A percentile compares a stretch with the other conserved stretches of the same genome.
These are phyloP conservation scores for Rhimphoctona megacephalus DNA, from an alignment of 2,888 invertebrate species.

Conservation along the genomic window DNA sequence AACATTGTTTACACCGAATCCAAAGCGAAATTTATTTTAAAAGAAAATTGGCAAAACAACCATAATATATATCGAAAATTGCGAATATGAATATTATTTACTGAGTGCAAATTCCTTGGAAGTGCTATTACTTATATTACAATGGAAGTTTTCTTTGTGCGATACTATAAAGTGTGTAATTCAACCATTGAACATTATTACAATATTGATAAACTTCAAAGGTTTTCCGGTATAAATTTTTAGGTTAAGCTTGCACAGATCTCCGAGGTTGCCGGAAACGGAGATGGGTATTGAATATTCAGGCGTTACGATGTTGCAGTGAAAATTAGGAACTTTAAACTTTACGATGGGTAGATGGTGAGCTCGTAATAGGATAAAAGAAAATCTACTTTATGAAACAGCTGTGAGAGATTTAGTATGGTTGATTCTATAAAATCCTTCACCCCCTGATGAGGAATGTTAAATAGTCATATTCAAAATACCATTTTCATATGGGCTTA, in stretches of 20 bases:
- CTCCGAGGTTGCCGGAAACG: background rate
- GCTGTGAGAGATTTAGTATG: conserved; percentile 4
- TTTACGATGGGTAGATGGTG: conserved; percentile 11
- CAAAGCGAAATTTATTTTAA: background rate
- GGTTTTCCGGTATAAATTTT: background rate
- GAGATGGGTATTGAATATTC: conserved; percentile 27
- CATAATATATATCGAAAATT: background rate
- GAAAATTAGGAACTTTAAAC: conserved; percentile 25
- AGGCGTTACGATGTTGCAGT: conserved; percentile 4
- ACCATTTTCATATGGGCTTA: background rate
- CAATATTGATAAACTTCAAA: background rate
- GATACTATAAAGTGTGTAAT: background rate
- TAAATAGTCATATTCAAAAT: background rate
- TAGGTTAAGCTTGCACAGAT: conserved; percentile 9
- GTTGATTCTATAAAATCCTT: conserved; percentile 4
- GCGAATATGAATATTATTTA: background rate
- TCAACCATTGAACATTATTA: background rate
- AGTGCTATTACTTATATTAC: background rate
- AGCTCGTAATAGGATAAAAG: conserved; percentile 27
- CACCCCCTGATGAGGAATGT: background rate
- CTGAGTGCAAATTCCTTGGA: background rate
- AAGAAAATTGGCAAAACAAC: background rate
- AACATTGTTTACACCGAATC: background rate
- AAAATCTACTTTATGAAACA: conserved; percentile 22
- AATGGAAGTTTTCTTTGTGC: background rate